phyloP scores from a whole-genome alignment of 2,113 vertebrate species.

The Delphinus delphis region DNA sequence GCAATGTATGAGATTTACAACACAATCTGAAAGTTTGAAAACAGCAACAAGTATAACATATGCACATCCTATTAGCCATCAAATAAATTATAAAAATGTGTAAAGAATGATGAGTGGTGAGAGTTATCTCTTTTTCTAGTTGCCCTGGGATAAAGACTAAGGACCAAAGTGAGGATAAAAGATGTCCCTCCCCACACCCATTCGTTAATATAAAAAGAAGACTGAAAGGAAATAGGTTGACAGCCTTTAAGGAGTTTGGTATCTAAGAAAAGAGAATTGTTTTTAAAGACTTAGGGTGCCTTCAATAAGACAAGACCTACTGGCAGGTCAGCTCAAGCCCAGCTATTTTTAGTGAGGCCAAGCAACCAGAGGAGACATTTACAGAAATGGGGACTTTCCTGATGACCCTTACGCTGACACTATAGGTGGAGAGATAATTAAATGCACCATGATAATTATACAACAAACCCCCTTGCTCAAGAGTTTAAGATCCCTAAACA shows the following conservation, averaged over 20 bases:
- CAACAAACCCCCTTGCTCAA: background rate
- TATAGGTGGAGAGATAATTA: background rate
- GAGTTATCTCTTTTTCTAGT: background rate
- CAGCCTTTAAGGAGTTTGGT: background rate
- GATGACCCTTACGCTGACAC: background rate
- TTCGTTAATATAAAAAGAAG: background rate
- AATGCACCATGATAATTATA: background rate
- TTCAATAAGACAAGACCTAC: background rate
- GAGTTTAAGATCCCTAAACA: background rate
- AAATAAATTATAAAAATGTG: background rate
- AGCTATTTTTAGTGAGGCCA: background rate
- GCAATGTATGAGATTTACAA: background rate
- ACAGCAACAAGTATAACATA: background rate
- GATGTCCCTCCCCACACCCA: accelerated
- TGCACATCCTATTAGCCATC: background rate
- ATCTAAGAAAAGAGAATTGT: background rate
- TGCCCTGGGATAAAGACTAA: background rate
- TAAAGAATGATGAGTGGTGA: background rate
- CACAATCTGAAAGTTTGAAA: background rate
- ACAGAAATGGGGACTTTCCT: background rate
- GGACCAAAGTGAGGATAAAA: background rate
- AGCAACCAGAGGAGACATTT: background rate
- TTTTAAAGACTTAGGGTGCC: background rate
- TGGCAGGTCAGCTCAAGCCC: background rate
- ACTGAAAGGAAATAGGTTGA: background rate